A percentile compares a stretch with the other conserved stretches of the same genome.
Conservation (phyloP, 1,140 invertebrate genomes). For the Scaptomyza hsui region DNA sequence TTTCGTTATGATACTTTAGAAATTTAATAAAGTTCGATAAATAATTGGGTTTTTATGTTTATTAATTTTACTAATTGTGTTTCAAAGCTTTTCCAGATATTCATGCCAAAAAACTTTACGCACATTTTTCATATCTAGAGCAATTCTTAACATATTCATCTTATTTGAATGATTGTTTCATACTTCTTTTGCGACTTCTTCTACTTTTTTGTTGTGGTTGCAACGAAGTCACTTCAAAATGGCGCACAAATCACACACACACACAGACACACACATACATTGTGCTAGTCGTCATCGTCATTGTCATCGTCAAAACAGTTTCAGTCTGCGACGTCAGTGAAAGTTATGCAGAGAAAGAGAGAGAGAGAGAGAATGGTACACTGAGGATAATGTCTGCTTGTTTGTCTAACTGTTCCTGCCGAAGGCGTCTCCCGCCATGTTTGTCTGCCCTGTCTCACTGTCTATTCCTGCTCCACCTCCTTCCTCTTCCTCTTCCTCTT, state of each 20-base stretch:
- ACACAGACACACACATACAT: too few relatives aligned
- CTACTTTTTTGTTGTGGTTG: constrained; percentile 10
- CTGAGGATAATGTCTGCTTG: constrained; percentile 73
- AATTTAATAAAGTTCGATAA: too few relatives aligned
- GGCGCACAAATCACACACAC: constrained; percentile 61
- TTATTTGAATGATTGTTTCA: constrained; percentile 17
- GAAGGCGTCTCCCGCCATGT: constrained; percentile 51
- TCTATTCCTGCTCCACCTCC: neutral
- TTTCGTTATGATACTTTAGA: too few relatives aligned
- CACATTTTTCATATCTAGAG: neutral
- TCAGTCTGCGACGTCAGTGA: constrained; percentile 50
- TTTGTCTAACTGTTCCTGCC: constrained; percentile 56
- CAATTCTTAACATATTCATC: constrained; percentile 10
- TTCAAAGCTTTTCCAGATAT: too few relatives aligned
- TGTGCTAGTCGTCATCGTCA: constrained; percentile 18
- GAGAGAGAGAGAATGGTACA: constrained; percentile 10
- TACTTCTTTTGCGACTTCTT: constrained; percentile 11
- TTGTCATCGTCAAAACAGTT: neutral
- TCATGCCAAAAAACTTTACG: too few relatives aligned
- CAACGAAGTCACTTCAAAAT: constrained; percentile 18
- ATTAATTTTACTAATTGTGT: too few relatives aligned
- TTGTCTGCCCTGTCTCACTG: constrained; percentile 28
- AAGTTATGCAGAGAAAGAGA: constrained; percentile 55
- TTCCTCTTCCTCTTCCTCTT: neutral
- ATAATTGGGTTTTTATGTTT: too few relatives aligned